Evolutionary conservation across 2,113 vertebrate genomes (phyloP).

Genomic region (Notechis scutatus): DNA sequence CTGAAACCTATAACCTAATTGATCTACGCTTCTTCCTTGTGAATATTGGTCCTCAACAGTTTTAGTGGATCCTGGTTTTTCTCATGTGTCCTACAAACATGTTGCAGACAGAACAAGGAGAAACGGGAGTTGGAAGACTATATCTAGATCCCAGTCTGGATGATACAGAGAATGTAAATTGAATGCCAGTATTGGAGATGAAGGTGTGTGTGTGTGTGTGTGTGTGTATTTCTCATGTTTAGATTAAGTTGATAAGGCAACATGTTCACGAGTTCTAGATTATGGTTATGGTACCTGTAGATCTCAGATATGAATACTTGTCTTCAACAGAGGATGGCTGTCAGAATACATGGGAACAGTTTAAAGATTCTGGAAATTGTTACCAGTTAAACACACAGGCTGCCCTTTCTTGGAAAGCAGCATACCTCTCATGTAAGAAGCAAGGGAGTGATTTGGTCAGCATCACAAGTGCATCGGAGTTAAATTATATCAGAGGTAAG

Average conservation of each 20-base stretch:
- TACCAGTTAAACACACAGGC: conserved; percentile 84
- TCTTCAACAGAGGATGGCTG: conserved; percentile 81
- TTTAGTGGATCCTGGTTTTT: not conserved
- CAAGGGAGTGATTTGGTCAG: conserved; percentile 89
- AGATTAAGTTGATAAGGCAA: not conserved
- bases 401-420: conserved; percentile 86
- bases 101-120: not conserved
- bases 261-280: not conserved
- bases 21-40: not conserved
- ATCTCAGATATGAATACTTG: conserved; percentile 36
- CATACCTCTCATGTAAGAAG: conserved; percentile 84
- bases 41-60: not conserved
- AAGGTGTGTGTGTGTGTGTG: too few species aligned
- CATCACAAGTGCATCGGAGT: conserved; percentile 68
- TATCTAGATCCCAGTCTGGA: not conserved
- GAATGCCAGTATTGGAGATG: not conserved
- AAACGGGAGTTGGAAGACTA: not conserved
- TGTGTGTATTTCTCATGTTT: not conserved
- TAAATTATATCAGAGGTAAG: conserved; percentile 72
- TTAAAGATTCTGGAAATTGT: conserved; percentile 73
- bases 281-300: not conserved
- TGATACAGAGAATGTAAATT: not conserved
- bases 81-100: not conserved
- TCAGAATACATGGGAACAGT: conserved; percentile 71
- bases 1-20: not conserved